Percentiles rank a stretch among this genome's conserved stretches.
Evolutionary conservation across 2,888 invertebrate species (phyloP).

Genomic region (Scotopteryx bipunctaria): DNA sequence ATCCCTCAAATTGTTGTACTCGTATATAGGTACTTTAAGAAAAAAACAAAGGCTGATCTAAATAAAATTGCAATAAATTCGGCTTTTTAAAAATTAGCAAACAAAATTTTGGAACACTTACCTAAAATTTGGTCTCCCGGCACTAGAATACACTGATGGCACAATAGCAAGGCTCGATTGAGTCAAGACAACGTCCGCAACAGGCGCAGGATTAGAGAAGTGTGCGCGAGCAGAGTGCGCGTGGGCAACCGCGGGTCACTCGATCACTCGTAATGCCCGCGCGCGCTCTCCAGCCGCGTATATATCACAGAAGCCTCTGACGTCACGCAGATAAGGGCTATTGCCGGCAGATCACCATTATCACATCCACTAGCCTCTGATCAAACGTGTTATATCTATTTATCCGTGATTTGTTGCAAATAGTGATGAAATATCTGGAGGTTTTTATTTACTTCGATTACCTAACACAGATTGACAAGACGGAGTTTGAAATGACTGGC

Average conservation of each 20-base stretch:
- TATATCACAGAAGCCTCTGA: conserved; percentile 64
- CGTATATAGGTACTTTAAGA: too few relatives aligned
- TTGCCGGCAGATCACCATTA: conserved; percentile 11
- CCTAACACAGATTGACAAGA: too few relatives aligned
- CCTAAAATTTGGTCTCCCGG: conserved; percentile 48
- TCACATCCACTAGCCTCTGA: background rate
- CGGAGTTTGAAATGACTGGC: too few relatives aligned
- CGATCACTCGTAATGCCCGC: conserved; percentile 68
- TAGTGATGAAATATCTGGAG: conserved; percentile 7
- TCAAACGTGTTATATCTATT: conserved; percentile 35
- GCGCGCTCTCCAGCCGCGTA: conserved; percentile 66
- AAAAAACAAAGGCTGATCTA: too few relatives aligned
- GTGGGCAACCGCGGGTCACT: conserved; percentile 61
- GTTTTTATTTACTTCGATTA: too few relatives aligned
- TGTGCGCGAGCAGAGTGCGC: conserved; percentile 55
- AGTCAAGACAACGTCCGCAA: conserved; percentile 38
- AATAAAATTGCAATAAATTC: too few relatives aligned
- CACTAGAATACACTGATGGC: conserved; percentile 60
- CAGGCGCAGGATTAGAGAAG: conserved; percentile 46
- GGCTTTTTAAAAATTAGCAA: too few relatives aligned
- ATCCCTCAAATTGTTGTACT: too few relatives aligned
- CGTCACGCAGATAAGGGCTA: conserved; percentile 68
- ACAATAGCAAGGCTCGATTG: conserved; percentile 46
- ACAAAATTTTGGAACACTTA: too few relatives aligned
- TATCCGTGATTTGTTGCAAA: conserved; percentile 11